A percentile compares a stretch with the other conserved stretches of the same genome.
phyloP scores from a whole-genome alignment of 2,113 vertebrate species.

The Piaya cayana region DNA sequence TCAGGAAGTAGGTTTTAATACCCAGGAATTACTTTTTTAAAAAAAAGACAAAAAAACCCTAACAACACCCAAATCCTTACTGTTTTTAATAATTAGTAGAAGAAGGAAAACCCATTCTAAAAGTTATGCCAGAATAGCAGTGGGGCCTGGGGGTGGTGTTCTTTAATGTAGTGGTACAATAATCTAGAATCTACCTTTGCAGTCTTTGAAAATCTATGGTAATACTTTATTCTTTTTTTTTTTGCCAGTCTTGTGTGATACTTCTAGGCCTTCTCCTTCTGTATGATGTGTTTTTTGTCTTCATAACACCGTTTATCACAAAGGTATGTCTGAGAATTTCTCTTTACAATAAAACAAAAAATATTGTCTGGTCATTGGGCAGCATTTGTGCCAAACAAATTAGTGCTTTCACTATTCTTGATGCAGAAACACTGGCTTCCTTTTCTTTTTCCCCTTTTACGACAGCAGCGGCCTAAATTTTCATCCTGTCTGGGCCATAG shows the following conservation, averaged over 20 bases:
- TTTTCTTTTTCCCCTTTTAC: background rate
- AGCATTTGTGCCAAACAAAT: background rate
- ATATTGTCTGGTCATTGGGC: background rate
- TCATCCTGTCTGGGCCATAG: background rate
- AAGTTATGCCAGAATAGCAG: background rate
- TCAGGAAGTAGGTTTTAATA: background rate
- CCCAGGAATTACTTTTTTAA: background rate
- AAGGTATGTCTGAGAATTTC: constrained; percentile 78
- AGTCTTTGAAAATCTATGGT: background rate
- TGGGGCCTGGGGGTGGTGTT: background rate
- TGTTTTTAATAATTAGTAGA: background rate
- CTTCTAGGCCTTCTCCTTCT: constrained; percentile 91
- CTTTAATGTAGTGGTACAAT: background rate
- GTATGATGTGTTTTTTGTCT: constrained; percentile 98
- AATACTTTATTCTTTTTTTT: background rate
- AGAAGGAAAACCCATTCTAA: background rate
- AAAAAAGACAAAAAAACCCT: background rate
- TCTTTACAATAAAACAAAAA: background rate
- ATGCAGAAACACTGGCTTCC: background rate
- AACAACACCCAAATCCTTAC: background rate
- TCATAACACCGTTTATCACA: constrained; percentile 97
- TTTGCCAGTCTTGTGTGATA: constrained; percentile 90
- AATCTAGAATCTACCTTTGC: background rate
- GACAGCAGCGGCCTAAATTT: background rate
- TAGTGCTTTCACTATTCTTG: background rate